Evolutionary conservation across 2,888 invertebrate genomes (phyloP).

Genomic region (Cantharis nigra): DNA sequence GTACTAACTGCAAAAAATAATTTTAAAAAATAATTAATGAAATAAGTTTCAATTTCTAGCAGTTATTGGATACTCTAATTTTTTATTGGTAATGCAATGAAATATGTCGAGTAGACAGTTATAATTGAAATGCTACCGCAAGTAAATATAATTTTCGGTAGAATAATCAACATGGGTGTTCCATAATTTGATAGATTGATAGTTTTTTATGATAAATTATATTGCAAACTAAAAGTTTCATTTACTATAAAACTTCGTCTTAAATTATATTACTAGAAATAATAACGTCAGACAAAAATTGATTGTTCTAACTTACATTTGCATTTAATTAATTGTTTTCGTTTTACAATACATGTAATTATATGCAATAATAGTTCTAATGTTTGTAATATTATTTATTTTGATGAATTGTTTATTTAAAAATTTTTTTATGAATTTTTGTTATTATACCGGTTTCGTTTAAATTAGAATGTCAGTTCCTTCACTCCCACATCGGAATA

Average conservation of each 20-base stretch:
- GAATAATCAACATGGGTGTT: slow-evolving; percentile 1
- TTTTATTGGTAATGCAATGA: not conserved
- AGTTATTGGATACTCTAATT: not conserved
- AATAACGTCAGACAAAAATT: not conserved
- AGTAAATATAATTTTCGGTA: not conserved
- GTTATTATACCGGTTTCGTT: not conserved
- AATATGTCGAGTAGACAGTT: not conserved
- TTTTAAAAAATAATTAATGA: not conserved
- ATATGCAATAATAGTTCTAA: not conserved
- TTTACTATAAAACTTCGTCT: not conserved
- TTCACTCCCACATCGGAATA: not conserved
- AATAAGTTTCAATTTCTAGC: not conserved
- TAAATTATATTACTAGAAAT: not conserved
- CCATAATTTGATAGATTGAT: slow-evolving; percentile 2
- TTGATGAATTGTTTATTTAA: not conserved
- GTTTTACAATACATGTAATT: not conserved
- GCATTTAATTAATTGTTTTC: not conserved
- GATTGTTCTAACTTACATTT: not conserved
- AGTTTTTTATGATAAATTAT: slow-evolving; percentile 2
- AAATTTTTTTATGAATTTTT: not conserved
- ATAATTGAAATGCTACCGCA: not conserved
- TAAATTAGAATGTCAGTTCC: not conserved
- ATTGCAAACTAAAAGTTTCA: not conserved
- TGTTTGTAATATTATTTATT: not conserved
- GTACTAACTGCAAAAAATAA: too few relatives aligned